Conservation (phyloP, 2,888 invertebrate species). For the Leuctra nigra region DNA sequence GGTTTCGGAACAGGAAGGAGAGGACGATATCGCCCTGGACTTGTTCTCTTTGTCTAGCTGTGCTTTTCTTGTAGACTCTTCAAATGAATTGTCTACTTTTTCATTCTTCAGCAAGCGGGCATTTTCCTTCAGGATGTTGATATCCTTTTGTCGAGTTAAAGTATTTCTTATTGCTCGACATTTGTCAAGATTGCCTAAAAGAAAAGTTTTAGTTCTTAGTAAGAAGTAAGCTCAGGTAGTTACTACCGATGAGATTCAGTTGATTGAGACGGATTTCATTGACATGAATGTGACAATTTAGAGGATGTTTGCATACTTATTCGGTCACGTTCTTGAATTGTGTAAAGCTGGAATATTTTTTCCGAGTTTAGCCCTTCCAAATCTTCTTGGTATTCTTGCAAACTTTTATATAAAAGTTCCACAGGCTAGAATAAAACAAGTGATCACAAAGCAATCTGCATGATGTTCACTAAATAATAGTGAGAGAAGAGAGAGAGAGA, state of each 20-base stretch:
- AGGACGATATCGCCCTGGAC: conserved; percentile 17
- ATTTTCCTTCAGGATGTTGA: conserved; percentile 20
- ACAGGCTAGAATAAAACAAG: conserved; percentile 35
- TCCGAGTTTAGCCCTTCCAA: conserved; percentile 26
- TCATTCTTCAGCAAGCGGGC: conserved; percentile 4
- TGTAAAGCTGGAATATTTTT: conserved; percentile 24
- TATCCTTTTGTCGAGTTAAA: conserved; percentile 20
- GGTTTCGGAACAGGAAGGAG: background rate
- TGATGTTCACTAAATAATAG: no score
- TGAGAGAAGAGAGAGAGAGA: no score
- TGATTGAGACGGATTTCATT: background rate
- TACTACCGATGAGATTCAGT: background rate
- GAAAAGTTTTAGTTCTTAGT: no score
- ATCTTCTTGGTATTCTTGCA: conserved; percentile 37
- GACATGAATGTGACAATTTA: no score
- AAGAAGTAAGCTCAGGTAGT: background rate
- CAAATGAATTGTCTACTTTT: conserved; percentile 4
- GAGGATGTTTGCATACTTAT: conserved; percentile 23
- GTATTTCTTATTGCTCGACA: conserved; percentile 31
- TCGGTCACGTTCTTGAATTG: conserved; percentile 23
- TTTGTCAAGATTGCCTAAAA: conserved; percentile 32
- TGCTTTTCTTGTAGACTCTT: conserved; percentile 24
- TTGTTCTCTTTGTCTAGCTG: conserved; percentile 26
- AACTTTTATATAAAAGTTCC: conserved; percentile 37
- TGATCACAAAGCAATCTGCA: no score